Base-by-base conservation (phyloP, 1,140 invertebrate species). In the Papilio aristodemus region DNA sequence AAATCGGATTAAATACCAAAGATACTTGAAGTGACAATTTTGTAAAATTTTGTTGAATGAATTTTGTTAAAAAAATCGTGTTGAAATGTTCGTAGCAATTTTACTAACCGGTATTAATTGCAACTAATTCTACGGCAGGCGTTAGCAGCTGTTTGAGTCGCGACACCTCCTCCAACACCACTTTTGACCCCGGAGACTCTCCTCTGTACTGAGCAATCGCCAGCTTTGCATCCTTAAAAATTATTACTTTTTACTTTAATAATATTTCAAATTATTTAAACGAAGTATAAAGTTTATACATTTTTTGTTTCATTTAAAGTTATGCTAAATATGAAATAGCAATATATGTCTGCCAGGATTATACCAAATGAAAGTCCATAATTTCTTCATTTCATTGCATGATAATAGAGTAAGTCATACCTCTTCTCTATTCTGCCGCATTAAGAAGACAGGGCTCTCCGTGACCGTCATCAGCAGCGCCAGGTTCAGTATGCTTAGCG, bases 361-460 rank as follows among this genome's bases (percentile, higher is more conserved):
- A 32, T 32, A 3, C 27, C n/a, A n/a, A n/a, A n/a, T n/a, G n/a
- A n/a, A n/a, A n/a, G n/a, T 32, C 27, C 27, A 32, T 32, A 32
- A 32, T 6, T n/a, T n/a, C n/a, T n/a, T n/a, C n/a, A n/a, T n/a
- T n/a, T n/a, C n/a, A n/a, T n/a, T n/a, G 27, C 2, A 2, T 32
- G 2, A 32, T 32, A 32, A 3, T 32, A 39, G 38, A 39, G 1
- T 11, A 46, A 37, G 8, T 70, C 73, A 74, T 59, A 90, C 88
- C 75, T 87, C 80, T 70, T 87, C 86, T 43, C 78, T 81, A 2
- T 85, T 82, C 54, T 85, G 71, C 46, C 76, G 81, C 39, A 90
- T 41, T 22, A 85, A 60, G 50, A 72, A 87, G 3, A 86, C 64
- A 1, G 88, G 88, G 50, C 86, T 89, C 57, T 90, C 88, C 0